phyloP scores from a whole-genome alignment of 2,797 vertebrate genomes.

The Hypotaenidia okinawae region DNA sequence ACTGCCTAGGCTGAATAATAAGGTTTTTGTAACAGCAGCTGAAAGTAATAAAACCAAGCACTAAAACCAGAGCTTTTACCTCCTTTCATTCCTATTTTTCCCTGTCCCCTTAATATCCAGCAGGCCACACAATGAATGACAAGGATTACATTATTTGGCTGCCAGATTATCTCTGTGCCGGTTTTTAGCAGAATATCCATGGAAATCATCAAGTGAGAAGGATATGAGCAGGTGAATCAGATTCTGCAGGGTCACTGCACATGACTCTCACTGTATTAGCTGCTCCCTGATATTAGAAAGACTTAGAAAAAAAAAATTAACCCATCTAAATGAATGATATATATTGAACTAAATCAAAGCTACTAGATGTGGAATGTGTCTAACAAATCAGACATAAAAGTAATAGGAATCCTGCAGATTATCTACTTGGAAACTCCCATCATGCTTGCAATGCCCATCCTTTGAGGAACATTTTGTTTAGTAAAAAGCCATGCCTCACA shows the following conservation, averaged over 20 bases:
- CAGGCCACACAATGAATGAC: not conserved
- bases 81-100: not conserved
- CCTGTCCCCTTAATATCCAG: not conserved
- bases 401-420: not conserved
- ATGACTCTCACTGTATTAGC: not conserved
- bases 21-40: not conserved
- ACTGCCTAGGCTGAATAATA: not conserved
- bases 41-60: conserved; percentile 14
- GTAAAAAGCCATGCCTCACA: not conserved
- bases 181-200: not conserved
- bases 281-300: not conserved
- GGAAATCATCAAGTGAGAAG: not conserved
- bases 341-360: not conserved
- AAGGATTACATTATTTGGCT: conserved; percentile 18
- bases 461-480: not conserved
- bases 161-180: not conserved
- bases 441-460: not conserved
- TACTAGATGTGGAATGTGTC: not conserved
- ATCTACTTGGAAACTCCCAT: not conserved
- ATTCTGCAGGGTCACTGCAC: not conserved
- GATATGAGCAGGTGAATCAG: conserved; percentile 17
- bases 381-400: not conserved
- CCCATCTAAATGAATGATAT: not conserved
- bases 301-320: not conserved
- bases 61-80: not conserved